Conservation (phyloP, 2,888 invertebrate genomes). For the Entomobrya proxima region DNA sequence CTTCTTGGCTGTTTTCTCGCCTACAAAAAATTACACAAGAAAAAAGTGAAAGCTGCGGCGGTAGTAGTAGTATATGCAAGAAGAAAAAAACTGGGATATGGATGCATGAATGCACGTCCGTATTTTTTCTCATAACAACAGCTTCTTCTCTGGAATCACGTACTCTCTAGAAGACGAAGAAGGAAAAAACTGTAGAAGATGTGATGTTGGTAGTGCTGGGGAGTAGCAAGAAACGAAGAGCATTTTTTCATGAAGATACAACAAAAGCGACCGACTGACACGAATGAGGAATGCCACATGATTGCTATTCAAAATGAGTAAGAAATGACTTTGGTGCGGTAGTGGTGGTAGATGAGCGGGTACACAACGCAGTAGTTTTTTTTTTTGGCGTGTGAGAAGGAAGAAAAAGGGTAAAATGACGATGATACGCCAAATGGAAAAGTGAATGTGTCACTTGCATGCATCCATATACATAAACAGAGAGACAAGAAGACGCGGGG, state of each 20-base stretch:
- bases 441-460: slow-evolving; percentile 58
- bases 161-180: slow-evolving; percentile 5
- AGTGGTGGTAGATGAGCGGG: not conserved
- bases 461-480: slow-evolving; percentile 23
- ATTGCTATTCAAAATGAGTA: slow-evolving; percentile 56
- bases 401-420: not conserved
- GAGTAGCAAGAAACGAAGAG: not conserved
- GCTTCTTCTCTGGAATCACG: slow-evolving; percentile 31
- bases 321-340: slow-evolving; percentile 48
- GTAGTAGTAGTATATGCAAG: not conserved
- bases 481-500: not conserved
- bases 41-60: not conserved
- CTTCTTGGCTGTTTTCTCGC: not conserved
- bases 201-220: not conserved
- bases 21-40: not conserved
- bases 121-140: not conserved
- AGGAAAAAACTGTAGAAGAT: not conserved
- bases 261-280: slow-evolving; percentile 55
- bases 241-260: not conserved
- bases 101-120: slow-evolving; percentile 37
- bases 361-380: no score
- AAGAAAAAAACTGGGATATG: not conserved
- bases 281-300: slow-evolving; percentile 58
- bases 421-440: slow-evolving; percentile 14
- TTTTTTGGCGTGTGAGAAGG: not conserved